phyloP scores from a whole-genome alignment of 92 coral and sea anemone species.

The Meandrina meandrites region DNA sequence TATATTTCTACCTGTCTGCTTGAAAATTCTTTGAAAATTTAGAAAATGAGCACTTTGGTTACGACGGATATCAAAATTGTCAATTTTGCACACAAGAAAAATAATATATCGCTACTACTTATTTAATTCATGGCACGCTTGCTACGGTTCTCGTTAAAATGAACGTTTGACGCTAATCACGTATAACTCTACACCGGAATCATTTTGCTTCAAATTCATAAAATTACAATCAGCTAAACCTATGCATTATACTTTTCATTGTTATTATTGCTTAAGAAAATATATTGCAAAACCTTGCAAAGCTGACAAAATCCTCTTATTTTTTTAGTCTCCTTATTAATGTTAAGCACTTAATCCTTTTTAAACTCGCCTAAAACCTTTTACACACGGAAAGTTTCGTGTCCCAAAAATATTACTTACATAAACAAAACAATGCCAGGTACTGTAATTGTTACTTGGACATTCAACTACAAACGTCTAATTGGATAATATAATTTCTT shows the following conservation, averaged over 20 bases:
- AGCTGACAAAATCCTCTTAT: neutral
- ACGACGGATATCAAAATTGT: no score
- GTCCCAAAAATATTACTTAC: neutral
- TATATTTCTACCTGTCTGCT: no score
- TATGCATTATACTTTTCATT: neutral
- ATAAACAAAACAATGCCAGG: neutral
- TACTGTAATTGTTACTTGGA: neutral
- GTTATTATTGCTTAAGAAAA: neutral
- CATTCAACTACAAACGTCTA: neutral
- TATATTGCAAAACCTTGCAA: neutral
- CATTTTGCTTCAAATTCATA: neutral
- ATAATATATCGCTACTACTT: no score
- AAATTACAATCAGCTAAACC: neutral
- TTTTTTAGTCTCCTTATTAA: neutral
- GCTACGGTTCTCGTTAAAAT: no score
- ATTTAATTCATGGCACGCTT: neutral
- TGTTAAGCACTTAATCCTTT: neutral
- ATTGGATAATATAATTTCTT: neutral
- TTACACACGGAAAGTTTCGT: neutral
- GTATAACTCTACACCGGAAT: no score
- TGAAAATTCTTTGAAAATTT: no score
- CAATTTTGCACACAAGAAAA: no score
- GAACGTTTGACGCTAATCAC: neutral
- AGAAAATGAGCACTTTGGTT: no score
- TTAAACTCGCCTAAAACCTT: neutral